A percentile compares a stretch with the other conserved stretches of the same genome.
These are phyloP conservation scores for Leptinotarsa peninsularis DNA, from an alignment of 2,888 invertebrate species.

Conservation along the genomic window DNA sequence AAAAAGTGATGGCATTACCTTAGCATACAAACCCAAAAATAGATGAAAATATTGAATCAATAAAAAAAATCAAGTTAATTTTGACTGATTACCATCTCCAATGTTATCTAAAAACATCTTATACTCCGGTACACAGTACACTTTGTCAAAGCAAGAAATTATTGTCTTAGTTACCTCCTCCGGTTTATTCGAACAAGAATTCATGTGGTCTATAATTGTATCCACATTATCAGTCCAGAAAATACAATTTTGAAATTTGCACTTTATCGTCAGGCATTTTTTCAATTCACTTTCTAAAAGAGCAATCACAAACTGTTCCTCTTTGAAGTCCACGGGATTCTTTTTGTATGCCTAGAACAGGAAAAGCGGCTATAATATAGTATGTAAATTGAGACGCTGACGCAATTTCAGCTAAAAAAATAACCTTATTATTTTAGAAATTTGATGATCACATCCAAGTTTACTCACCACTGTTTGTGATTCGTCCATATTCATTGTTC, in stretches of 20 bases:
- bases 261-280: constrained; percentile 54
- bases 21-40: too few species aligned
- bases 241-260: constrained; percentile 59
- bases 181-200: constrained; percentile 54
- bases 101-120: too few species aligned
- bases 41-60: too few species aligned
- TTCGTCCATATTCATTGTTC: too few species aligned
- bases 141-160: neutral
- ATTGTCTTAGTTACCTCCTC: constrained; percentile 48
- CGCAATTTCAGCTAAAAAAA: too few species aligned
- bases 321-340: constrained; percentile 45
- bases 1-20: too few species aligned
- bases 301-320: constrained; percentile 43
- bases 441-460: too few species aligned
- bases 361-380: neutral
- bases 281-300: constrained; percentile 53
- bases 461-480: constrained; percentile 1
- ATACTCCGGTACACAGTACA: too few species aligned
- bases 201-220: constrained; percentile 57
- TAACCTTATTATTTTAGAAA: too few species aligned
- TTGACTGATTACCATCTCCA: too few species aligned
- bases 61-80: too few species aligned
- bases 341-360: constrained; percentile 48
- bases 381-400: too few species aligned
- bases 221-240: constrained; percentile 54